Evolutionary conservation across 1,140 invertebrate species (phyloP), one percentile per base, ranked within the genome.

Genomic region (Nylanderia fulva): DNA sequence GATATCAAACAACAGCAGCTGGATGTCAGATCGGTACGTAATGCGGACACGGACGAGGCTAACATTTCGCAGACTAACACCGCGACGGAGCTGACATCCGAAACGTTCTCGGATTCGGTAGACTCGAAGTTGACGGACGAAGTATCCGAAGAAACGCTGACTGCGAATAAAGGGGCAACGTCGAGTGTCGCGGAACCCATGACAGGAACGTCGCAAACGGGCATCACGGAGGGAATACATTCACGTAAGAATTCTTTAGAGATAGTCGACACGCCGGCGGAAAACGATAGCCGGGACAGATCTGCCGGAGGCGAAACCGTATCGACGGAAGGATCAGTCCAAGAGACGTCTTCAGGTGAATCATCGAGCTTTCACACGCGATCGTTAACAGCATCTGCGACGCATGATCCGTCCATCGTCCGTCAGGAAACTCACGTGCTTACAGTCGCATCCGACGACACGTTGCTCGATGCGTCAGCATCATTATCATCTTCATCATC

Each of bases 21-120:
- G 60, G 71, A 89, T 18, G 63, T 89, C 24, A 85, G 52, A 87
- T 77, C 71, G 88, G 88, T 90, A 90, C 45, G 88, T 90, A 90
- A 18, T 13, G 4, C 36, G 48, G 56, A 64, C 27, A 45, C 24
- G 39, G 24, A 15, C n/a, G 45, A 72, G 52, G 13, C 29, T 56
- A 61, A 58, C 69, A 63, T 52, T 64, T 21, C 58, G 15, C 29
- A 9, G 33, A 85, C 75, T 79, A 83, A 71, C 76, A 54, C 29
- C 15, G 66, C 45, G 52, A 15, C 58, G 42, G 52, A 29, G 42
- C 48, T 71, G 56, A 74, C 64, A 29, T 54, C 39, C 9, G 60
- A 54, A 39, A 45, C 63, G 39, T 36, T 24, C 4, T 61, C 33
- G 42, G 36, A 85, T 45, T 21, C 84, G 45, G 24, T 21, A 42